Conservation (phyloP, 2,888 invertebrate species). For the Thera obeliscata region DNA sequence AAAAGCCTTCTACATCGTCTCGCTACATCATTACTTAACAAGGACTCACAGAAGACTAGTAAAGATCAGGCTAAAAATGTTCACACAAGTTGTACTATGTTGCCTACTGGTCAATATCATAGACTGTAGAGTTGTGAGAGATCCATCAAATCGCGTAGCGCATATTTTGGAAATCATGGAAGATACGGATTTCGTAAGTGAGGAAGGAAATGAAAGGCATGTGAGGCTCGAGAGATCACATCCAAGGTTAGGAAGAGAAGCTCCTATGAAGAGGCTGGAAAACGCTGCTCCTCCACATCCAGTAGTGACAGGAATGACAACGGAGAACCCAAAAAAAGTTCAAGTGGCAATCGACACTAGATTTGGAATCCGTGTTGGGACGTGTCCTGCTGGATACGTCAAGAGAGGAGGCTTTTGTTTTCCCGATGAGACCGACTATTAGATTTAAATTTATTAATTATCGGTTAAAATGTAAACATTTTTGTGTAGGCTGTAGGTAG, state of each 20-base stretch:
- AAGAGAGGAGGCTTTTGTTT: constrained; percentile 46
- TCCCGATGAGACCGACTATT: constrained; percentile 28
- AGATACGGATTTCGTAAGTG: background rate
- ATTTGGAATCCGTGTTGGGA: constrained; percentile 36
- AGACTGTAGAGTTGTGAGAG: constrained; percentile 14
- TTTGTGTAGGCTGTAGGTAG: too few relatives aligned
- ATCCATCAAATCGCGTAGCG: background rate
- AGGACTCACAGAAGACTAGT: background rate
- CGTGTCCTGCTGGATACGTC: constrained; percentile 48
- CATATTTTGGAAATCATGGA: constrained; percentile 6
- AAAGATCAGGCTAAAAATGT: constrained; percentile 10
- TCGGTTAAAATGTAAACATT: background rate
- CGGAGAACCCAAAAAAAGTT: constrained; percentile 19
- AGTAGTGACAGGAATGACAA: constrained; percentile 3
- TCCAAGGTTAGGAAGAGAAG: constrained; percentile 11
- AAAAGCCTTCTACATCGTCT: background rate
- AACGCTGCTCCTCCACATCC: constrained; percentile 10
- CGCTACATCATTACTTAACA: constrained; percentile 11
- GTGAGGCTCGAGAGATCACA: background rate
- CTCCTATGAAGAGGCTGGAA: background rate
- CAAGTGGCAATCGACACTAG: constrained; percentile 40
- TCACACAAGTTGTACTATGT: constrained; percentile 14
- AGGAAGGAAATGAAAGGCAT: constrained; percentile 2
- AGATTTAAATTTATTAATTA: background rate
- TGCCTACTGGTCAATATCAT: constrained; percentile 18